Conservation (phyloP, 2,797 vertebrate species). For the Adelosebastes latens region DNA sequence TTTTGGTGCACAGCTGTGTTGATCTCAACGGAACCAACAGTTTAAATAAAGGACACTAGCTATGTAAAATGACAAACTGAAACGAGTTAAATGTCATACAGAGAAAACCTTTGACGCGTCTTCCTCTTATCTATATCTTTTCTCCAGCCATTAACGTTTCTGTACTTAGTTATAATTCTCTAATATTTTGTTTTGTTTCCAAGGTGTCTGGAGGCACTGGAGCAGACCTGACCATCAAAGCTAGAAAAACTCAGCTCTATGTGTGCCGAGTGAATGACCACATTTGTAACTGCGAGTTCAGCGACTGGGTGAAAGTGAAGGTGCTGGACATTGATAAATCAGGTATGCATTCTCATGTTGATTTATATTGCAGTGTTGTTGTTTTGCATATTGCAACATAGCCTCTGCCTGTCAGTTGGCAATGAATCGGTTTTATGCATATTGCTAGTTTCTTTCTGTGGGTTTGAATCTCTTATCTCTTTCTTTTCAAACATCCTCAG, state of each 20-base stretch:
- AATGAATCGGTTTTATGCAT: neutral
- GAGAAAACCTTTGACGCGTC: neutral
- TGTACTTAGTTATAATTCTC: neutral
- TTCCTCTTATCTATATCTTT: neutral
- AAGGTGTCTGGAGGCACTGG: conserved; percentile 81
- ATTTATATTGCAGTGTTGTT: neutral
- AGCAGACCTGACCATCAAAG: conserved; percentile 79
- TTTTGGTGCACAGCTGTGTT: neutral
- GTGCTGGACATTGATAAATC: conserved; percentile 78
- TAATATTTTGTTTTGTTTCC: neutral
- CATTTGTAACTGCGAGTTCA: conserved; percentile 79
- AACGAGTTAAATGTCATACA: neutral
- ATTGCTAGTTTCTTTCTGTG: neutral
- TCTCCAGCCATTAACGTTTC: neutral
- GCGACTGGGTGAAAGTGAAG: conserved; percentile 88
- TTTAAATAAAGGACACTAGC: neutral
- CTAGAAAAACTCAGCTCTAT: conserved; percentile 78
- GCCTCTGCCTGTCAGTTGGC: neutral
- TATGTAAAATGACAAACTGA: neutral
- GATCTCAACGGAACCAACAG: neutral
- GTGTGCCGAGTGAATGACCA: conserved; percentile 86
- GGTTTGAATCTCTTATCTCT: conserved; percentile 1
- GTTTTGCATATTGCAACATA: neutral
- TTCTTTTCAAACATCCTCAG: conserved; percentile 44
- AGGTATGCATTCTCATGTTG: conserved; percentile 59